Evolutionary conservation across 2,888 invertebrate species (phyloP).

Genomic region (Agonopterix subpropinquella): DNA sequence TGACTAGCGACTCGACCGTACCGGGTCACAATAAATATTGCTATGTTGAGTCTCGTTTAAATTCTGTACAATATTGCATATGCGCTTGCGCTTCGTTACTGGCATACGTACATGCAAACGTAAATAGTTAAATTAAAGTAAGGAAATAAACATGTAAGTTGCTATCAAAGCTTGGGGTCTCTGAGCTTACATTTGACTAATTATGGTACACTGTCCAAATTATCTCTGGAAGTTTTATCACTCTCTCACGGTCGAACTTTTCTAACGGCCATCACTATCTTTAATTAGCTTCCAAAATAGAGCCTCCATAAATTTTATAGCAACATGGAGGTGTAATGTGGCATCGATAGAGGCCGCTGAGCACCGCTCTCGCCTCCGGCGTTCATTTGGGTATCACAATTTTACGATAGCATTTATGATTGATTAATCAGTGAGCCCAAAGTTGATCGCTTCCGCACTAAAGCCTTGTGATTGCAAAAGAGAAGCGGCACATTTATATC

Average conservation of each 20-base stretch:
- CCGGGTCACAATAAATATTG: conserved; percentile 51
- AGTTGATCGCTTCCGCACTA: conserved; percentile 59
- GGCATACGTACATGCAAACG: conserved; percentile 20
- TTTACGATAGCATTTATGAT: conserved; percentile 58
- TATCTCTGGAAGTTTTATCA: conserved; percentile 52
- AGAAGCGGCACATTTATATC: conserved; percentile 23
- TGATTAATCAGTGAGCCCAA: conserved; percentile 56
- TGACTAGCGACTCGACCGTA: conserved; percentile 38
- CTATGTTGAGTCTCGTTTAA: conserved; percentile 40
- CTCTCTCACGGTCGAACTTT: conserved; percentile 63
- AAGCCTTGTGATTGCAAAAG: conserved; percentile 50
- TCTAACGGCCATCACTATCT: conserved; percentile 59
- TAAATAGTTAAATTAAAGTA: background rate
- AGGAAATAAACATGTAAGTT: conserved; percentile 2
- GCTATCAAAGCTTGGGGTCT: background rate
- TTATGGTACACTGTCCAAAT: conserved; percentile 30
- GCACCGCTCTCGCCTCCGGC: conserved; percentile 32
- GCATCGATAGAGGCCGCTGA: conserved; percentile 27
- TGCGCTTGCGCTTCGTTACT: conserved; percentile 26
- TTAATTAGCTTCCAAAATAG: conserved; percentile 70
- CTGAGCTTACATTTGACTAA: conserved; percentile 11
- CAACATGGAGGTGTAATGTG: conserved; percentile 49
- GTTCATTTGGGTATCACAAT: conserved; percentile 43
- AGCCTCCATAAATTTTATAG: conserved; percentile 67
- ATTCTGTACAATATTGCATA: conserved; percentile 37